Base-by-base conservation (phyloP, 2,797 vertebrate species). In the Ibycter americanus region DNA sequence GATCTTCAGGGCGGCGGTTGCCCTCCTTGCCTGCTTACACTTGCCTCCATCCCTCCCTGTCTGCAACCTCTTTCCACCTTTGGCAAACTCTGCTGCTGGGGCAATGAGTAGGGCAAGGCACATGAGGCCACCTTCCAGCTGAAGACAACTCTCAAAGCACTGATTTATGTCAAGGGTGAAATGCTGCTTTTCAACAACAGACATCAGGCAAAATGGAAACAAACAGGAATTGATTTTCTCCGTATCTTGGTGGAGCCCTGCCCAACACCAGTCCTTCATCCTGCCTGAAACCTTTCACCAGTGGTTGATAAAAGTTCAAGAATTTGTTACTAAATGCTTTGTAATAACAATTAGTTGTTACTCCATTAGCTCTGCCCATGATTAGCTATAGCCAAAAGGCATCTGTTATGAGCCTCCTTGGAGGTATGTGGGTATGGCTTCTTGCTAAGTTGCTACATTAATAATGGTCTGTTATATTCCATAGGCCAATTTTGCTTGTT, bases 291-390 rank as follows among this genome's bases (percentile, higher is more conserved):
- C 44, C 58, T 95, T 92, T 78, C 27, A 55, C 44, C 12, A 25
- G 72, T 21, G 31, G 25, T 71, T 83, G 90, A 83, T 70, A 83
- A 92, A 51, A 31, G 25, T n/a, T 77, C 2, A 27, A 84, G 54
- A 82, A 81, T 80, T 84, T 68, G 34, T 81, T 86, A 21, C 54
- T 72, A 80, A 87, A 87, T 16, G 66, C 44, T 81, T 67, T 17
- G 22, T 70, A 89, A 40, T 55, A 83, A 80, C 72, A 72, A 66
- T 88, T 86, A 91, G 46, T 76, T 68, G 21, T 72, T 86, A 49
- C n/a, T 93, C 46, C 38, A n/a, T 96, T 95, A 94, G 67, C 82
- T 94, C 58, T 96, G n/a, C 9, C 26, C 26, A 7, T 90, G 67
- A 76, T 93, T 83, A 76, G 26, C 20, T 90, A 61, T 55, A 84